Evolutionary conservation across 2,113 vertebrate genomes (phyloP).

Genomic region (Lipotes vexillifer): DNA sequence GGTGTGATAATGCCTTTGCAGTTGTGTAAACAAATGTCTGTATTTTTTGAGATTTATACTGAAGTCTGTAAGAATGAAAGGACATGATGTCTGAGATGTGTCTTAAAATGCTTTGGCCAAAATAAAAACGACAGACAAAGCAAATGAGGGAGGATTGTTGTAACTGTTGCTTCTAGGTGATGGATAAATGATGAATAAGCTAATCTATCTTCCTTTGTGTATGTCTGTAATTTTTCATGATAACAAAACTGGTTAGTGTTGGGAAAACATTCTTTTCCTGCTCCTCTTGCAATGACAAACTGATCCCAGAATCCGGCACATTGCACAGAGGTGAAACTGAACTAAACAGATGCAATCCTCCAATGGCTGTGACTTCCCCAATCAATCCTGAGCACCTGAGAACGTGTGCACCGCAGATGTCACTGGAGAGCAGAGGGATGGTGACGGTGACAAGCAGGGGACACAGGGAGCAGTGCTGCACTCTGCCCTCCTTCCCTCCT

Average conservation of each 20-base stretch:
- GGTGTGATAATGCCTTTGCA: neutral
- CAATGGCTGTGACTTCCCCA: neutral
- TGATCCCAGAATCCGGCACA: neutral
- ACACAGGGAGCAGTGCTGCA: neutral
- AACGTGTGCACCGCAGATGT: rapidly evolving
- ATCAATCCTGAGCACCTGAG: rapidly evolving
- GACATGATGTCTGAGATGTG: neutral
- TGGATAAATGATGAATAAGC: neutral
- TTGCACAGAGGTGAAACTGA: neutral
- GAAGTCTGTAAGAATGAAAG: neutral
- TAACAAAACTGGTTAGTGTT: neutral
- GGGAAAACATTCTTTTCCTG: neutral
- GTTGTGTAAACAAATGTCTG: neutral
- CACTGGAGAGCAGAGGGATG: neutral
- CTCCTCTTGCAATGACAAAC: neutral
- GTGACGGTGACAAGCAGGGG: neutral
- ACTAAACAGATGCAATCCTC: neutral
- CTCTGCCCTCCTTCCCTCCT: neutral
- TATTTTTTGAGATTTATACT: neutral
- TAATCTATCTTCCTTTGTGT: neutral
- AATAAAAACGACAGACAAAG: neutral
- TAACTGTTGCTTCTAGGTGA: neutral
- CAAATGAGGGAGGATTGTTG: neutral
- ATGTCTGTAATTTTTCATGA: neutral
- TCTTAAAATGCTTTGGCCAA: neutral